Conservation (phyloP, 2,113 vertebrate species). For the Nansenia antarctica region DNA sequence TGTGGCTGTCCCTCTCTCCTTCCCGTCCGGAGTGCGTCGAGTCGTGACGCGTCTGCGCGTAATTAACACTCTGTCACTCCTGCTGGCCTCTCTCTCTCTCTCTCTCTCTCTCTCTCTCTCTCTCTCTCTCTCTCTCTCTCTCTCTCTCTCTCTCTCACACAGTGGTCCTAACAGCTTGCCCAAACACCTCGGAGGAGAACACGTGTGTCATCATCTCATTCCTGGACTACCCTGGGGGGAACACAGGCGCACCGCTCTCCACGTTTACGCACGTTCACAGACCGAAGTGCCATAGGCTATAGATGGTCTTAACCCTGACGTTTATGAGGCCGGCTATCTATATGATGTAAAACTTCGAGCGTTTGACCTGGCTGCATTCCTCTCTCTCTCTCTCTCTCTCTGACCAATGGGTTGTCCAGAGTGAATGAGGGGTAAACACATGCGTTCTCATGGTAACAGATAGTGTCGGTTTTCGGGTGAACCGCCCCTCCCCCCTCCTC, state of each 20-base stretch:
- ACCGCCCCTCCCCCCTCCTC: conserved; percentile 52
- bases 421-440: no score
- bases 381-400: conserved; percentile 6
- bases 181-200: background rate
- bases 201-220: background rate
- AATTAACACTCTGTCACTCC: no score
- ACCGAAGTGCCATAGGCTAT: conserved; percentile 6
- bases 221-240: background rate
- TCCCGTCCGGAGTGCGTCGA: background rate
- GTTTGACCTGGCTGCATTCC: background rate
- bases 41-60: background rate
- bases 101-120: no score
- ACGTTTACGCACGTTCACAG: conserved; percentile 11
- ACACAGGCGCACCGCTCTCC: no score
- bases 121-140: no score
- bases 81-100: no score
- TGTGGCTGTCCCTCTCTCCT: no score
- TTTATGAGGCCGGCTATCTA: background rate
- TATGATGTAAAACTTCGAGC: conserved; percentile 1
- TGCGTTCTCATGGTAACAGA: conserved; percentile 32
- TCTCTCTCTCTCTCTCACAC: background rate
- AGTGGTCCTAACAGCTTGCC: background rate
- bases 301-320: background rate
- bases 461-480: conserved; percentile 67
- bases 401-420: no score